Conservation (phyloP, 2,113 vertebrate genomes). For the Petaurus breviceps region DNA sequence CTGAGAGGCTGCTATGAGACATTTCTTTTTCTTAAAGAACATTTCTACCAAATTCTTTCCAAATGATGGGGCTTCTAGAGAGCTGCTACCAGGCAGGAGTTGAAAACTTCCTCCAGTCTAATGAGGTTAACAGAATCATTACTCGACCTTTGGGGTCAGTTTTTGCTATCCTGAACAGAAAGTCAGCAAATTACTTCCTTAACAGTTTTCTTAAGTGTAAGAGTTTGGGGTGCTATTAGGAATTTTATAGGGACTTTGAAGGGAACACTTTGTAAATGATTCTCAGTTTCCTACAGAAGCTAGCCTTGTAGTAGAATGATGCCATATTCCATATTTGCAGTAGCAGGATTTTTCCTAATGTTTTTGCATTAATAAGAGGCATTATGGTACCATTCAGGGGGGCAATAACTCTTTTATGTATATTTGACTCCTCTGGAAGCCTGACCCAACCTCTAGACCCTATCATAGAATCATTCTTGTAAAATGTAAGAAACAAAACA, state of each 20-base stretch:
- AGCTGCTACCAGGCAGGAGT: slow-evolving; percentile 1
- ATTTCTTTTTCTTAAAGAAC: neutral
- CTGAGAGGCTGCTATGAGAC: neutral
- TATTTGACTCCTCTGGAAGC: no score
- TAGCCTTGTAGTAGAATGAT: neutral
- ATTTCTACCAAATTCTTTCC: neutral
- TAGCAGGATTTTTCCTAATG: neutral
- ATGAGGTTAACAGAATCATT: slow-evolving; percentile 28
- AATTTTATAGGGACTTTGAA: slow-evolving; percentile 42
- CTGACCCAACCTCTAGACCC: neutral
- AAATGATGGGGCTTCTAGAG: neutral
- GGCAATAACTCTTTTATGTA: no score
- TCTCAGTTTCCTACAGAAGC: neutral
- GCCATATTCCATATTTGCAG: neutral
- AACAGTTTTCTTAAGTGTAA: neutral
- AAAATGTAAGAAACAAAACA: neutral
- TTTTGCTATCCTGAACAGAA: slow-evolving; percentile 10
- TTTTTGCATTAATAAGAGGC: neutral
- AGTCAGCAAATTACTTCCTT: neutral
- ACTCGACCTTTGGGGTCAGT: slow-evolving; percentile 6
- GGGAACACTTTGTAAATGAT: neutral
- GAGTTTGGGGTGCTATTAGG: neutral
- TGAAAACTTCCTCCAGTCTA: neutral
- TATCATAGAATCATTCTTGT: neutral
- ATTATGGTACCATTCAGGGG: no score